A percentile compares a stretch with the other conserved stretches of the same genome.
Conservation (phyloP, 2,797 vertebrate genomes). For the Liasis olivaceus region DNA sequence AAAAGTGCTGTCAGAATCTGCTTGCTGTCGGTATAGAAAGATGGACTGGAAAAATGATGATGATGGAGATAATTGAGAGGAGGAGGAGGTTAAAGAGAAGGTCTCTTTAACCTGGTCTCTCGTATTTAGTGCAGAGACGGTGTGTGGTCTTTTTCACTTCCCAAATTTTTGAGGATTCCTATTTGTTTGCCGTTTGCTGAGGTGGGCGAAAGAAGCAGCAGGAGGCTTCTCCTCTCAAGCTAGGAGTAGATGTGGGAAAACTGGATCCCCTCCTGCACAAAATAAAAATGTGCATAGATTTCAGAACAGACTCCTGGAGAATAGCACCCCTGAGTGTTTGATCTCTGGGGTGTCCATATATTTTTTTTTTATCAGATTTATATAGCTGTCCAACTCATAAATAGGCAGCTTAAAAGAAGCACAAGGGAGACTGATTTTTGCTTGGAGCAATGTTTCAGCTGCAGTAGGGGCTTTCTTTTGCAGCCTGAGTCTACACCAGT, state of each 20-base stretch:
- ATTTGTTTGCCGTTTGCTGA: background rate
- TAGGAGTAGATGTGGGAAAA: background rate
- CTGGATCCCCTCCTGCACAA: background rate
- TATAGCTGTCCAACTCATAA: background rate
- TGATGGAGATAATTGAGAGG: background rate
- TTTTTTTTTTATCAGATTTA: too few relatives aligned
- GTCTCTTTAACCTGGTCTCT: background rate
- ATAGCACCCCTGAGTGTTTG: background rate
- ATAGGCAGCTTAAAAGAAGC: background rate
- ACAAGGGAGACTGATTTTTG: background rate
- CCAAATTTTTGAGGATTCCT: background rate
- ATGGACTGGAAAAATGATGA: background rate
- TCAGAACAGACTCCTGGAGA: background rate
- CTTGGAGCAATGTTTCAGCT: background rate
- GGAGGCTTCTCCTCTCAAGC: background rate
- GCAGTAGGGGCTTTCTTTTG: background rate
- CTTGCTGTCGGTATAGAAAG: background rate
- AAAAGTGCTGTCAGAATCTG: background rate
- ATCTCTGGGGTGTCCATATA: background rate
- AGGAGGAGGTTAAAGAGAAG: background rate
- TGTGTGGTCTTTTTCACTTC: background rate
- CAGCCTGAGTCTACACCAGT: background rate
- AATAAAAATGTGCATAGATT: background rate
- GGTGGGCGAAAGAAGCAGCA: background rate
- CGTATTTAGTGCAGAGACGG: background rate